These are phyloP conservation scores for Sanderia malayensis DNA, from an alignment of 30 jellyfish, hydroid and myxozoan species.

Conservation along the genomic window DNA sequence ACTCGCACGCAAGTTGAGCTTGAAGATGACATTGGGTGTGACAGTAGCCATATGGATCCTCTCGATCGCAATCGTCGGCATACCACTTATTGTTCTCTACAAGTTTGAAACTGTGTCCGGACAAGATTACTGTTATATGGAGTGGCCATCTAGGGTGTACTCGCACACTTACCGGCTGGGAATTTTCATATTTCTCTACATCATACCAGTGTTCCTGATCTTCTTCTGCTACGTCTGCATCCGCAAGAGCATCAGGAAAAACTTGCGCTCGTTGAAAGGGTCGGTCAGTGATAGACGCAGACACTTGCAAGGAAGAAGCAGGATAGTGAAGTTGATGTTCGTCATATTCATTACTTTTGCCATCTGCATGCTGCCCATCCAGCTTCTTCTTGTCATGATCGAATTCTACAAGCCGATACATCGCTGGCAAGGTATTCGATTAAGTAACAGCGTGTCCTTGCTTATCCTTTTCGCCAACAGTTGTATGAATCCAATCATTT, in stretches of 20 bases:
- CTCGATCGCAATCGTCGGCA: slow-evolving; percentile 64
- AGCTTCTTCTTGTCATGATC: slow-evolving; percentile 42
- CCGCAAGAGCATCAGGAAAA: neutral
- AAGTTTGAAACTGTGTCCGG: too few relatives aligned
- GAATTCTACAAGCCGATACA: slow-evolving; percentile 44
- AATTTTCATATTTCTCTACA: neutral
- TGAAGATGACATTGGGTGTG: slow-evolving; percentile 29
- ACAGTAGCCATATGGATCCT: slow-evolving; percentile 64
- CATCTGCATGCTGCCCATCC: slow-evolving; percentile 80
- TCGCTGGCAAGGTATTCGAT: slow-evolving; percentile 38
- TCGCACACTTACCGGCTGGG: neutral
- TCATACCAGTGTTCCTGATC: neutral
- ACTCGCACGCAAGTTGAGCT: slow-evolving; percentile 58
- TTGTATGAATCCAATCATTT: slow-evolving; percentile 85
- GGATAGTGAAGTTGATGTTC: slow-evolving; percentile 65
- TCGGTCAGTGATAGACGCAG: neutral
- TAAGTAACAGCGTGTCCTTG: slow-evolving; percentile 42
- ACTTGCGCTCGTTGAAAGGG: neutral
- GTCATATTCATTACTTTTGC: slow-evolving; percentile 82
- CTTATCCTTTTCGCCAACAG: slow-evolving; percentile 75
- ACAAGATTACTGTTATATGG: neutral
- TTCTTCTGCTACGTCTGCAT: neutral
- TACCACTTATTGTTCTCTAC: too few relatives aligned
- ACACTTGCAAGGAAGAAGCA: slow-evolving; percentile 61
- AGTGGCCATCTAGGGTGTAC: neutral